Evolutionary conservation across 2,797 vertebrate species (phyloP), one percentile per base, ranked within the genome.

Genomic region (Gymnocypris eckloni): DNA sequence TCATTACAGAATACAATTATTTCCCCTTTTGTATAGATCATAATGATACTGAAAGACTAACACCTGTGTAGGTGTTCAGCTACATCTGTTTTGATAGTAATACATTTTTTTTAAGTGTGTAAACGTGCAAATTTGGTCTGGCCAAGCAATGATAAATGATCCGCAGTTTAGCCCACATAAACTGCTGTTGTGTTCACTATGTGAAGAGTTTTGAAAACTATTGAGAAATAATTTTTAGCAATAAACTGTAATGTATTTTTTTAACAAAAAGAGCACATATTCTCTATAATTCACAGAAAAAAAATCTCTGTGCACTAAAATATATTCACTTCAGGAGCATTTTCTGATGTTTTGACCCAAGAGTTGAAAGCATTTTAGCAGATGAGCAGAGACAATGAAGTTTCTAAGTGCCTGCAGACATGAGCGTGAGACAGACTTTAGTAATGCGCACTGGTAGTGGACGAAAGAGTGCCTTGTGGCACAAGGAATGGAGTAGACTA

Each of bases 371-470:
- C 37, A 71, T 71, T 71, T 82, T 71, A 82, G 67, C 50, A 72
- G 80, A 82, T 72, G 67, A 82, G 48, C 50, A 43, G n/a, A 82
- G 37, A 70, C 67, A 82, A 82, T 43, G 50, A 54, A 15, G 66
- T 71, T 56, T 37, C 39, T 72, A 22, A 43, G 37, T 28, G 80
- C 33, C 50, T 28, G 37, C 80, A 82, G 67, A 82, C 80, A 71
- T 59, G 78, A 71, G 66, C n/a, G 20, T 20, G 50, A 82, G 33
- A 71, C 48, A 56, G 66, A 71, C 33, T 52, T 37, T 25, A 43
- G 50, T 56, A 52, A 59, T 43, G 80, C 8, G 2, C 67, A 70
- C 66, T 54, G 22, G 48, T 54, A 18, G 66, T 81, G 48, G 33
- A 70, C 54, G 48, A 79, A 79, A 70, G 48, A 81, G 8, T 70